phyloP scores from a whole-genome alignment of 1,140 invertebrate species.

The Sweltsa coloradensis region DNA sequence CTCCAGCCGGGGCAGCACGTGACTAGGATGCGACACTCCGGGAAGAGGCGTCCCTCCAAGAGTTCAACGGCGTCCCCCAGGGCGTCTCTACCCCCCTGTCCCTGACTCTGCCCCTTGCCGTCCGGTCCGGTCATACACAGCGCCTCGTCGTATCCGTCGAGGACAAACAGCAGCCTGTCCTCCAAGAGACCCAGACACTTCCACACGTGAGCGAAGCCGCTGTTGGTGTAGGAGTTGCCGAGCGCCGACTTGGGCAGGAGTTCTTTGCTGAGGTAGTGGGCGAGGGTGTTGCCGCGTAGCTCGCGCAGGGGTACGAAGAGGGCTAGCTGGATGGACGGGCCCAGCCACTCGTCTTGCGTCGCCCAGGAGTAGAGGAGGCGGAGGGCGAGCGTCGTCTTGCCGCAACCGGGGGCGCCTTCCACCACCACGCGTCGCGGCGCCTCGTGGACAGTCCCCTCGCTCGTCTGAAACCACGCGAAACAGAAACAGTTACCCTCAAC shows the following conservation, averaged over 20 bases:
- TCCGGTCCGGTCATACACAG: conserved; percentile 14
- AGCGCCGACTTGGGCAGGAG: conserved; percentile 30
- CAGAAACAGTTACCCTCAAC: background rate
- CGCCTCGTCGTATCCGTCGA: conserved; percentile 41
- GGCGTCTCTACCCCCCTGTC: conserved; percentile 23
- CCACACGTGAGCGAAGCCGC: conserved; percentile 24
- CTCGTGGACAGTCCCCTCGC: conserved; percentile 32
- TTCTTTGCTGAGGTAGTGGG: conserved; percentile 34
- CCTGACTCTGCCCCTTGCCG: background rate
- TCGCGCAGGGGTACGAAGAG: conserved; percentile 40
- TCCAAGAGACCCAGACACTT: conserved; percentile 29
- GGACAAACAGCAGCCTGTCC: conserved; percentile 36
- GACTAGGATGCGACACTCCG: conserved; percentile 38
- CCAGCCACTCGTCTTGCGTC: conserved; percentile 29
- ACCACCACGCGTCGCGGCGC: conserved; percentile 33
- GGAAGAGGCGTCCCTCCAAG: conserved; percentile 38
- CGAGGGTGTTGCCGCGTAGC: conserved; percentile 30
- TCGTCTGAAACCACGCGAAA: conserved; percentile 23
- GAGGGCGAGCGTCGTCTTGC: conserved; percentile 36
- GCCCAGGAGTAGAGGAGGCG: conserved; percentile 40
- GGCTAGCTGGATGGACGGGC: conserved; percentile 28
- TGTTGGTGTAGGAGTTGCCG: conserved; percentile 18
- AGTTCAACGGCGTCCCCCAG: conserved; percentile 31
- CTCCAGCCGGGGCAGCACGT: conserved; percentile 31
- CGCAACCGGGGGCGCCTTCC: conserved; percentile 38